Conservation (phyloP, 2,888 invertebrate genomes). For the Loripinus fragilis region DNA sequence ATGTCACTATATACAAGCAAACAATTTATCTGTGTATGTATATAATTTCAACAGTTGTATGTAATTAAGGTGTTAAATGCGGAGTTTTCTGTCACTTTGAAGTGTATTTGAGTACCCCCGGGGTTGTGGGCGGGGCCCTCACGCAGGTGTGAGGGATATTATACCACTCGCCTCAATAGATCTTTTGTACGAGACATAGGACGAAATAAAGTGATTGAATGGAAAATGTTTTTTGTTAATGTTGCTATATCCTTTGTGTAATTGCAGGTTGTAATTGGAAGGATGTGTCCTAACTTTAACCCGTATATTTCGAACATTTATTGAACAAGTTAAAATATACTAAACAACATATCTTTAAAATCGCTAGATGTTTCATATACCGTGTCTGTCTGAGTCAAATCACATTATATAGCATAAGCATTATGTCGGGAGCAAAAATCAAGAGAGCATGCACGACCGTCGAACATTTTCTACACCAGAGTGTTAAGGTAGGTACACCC, state of each 20-base stretch:
- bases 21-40: slow-evolving; percentile 15
- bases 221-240: slow-evolving; percentile 13
- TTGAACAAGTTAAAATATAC: too few species aligned
- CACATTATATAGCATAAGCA: too few species aligned
- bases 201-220: slow-evolving; percentile 2
- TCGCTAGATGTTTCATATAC: too few species aligned
- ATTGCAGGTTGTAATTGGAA: slow-evolving; percentile 6
- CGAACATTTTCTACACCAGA: too few species aligned
- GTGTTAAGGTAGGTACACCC: neutral
- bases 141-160: slow-evolving; percentile 20
- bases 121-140: neutral
- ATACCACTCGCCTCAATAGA: slow-evolving; percentile 11
- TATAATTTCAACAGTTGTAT: slow-evolving; percentile 13
- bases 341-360: too few species aligned
- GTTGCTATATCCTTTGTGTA: neutral
- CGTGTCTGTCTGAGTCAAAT: too few species aligned
- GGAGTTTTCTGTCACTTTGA: slow-evolving; percentile 5
- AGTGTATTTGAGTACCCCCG: slow-evolving; percentile 21
- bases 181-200: neutral
- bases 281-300: neutral
- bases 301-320: too few species aligned
- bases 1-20: slow-evolving; percentile 1
- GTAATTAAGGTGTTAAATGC: slow-evolving; percentile 16
- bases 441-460: too few species aligned
- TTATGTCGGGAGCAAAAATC: too few species aligned